These are phyloP conservation scores for Chiloscyllium plagiosum DNA, from an alignment of 2,113 vertebrate genomes.

Conservation along the genomic window DNA sequence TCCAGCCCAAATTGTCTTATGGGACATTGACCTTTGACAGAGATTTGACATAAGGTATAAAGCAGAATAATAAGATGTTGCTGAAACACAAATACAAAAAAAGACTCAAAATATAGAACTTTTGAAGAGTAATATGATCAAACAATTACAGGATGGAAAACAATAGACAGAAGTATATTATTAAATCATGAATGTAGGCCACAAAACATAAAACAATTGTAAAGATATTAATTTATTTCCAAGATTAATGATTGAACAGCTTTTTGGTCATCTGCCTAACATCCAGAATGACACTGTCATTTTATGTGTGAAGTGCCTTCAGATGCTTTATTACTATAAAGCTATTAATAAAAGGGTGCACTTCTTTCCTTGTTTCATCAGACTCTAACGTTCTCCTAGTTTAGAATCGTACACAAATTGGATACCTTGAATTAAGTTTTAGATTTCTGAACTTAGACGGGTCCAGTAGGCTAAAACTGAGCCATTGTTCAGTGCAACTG, in stretches of 20 bases:
- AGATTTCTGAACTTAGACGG: not conserved
- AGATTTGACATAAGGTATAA: not conserved
- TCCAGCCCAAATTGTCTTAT: not conserved
- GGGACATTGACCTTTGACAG: not conserved
- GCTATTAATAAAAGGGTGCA: no score
- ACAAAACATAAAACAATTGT: not conserved
- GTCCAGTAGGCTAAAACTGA: not conserved
- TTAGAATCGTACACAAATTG: not conserved
- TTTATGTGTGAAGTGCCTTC: no score
- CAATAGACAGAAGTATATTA: not conserved
- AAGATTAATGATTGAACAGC: not conserved
- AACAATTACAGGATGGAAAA: not conserved
- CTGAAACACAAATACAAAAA: not conserved
- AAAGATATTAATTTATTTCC: not conserved
- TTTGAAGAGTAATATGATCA: not conserved
- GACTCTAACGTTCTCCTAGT: not conserved
- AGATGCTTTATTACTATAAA: no score
- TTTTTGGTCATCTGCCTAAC: no score
- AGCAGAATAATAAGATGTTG: not conserved
- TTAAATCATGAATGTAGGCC: not conserved
- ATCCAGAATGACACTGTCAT: no score
- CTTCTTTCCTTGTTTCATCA: not conserved
- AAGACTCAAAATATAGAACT: not conserved
- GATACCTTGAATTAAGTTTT: not conserved
- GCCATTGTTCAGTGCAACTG: not conserved